Base-by-base conservation (phyloP, 2,888 invertebrate species). In the Uropetala carovei region DNA sequence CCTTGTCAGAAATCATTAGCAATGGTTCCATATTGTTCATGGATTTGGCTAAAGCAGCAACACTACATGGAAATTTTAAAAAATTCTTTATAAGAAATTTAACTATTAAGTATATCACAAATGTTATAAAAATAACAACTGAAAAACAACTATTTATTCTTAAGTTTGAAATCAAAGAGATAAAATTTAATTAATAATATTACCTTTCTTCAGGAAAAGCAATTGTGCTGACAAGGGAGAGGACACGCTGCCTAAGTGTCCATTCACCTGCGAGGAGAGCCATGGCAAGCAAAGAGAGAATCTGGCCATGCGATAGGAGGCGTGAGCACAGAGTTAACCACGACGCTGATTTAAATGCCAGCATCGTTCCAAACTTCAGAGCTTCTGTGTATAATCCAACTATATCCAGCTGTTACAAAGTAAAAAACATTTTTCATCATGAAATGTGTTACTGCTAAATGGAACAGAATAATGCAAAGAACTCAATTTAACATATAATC, bases 311-410 rank as follows among this genome's bases (percentile, higher is more conserved):
- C 91, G 94, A 94, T 27, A 95, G 94, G 91, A 96, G 93, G 92
- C 96, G 95, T 18, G 94, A 94, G 92, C 95, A 95, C 10, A 95
- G 94, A 11, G 94, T 94, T 30, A 95, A 93, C 96, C 96, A 96
- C 16, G 94, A 94, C 0, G 94, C 94, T 93, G 95, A 95, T 92
- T 95, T 94, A 86, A 95, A 94, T 1, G 95, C 95, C 81, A 96
- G 94, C 93, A 96, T 95, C 60, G 95, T 95, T n/a, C 95, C 94
- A 43, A 96, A 94, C 8, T 95, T 95, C 75, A 96, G 93, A 0
- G 96, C 95, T 93, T 96, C 95, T 68, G 96, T 94, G 92, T 95
- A 96, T 91, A 96, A 94, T 82, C 95, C 95, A 27, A 95, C 95
- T 1, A 95, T 94, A 92, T 95, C 95, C 89, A 89, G 43, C 89